These are phyloP conservation scores for Blennius ocellaris DNA, from an alignment of 2,113 vertebrate genomes.

Conservation along the genomic window DNA sequence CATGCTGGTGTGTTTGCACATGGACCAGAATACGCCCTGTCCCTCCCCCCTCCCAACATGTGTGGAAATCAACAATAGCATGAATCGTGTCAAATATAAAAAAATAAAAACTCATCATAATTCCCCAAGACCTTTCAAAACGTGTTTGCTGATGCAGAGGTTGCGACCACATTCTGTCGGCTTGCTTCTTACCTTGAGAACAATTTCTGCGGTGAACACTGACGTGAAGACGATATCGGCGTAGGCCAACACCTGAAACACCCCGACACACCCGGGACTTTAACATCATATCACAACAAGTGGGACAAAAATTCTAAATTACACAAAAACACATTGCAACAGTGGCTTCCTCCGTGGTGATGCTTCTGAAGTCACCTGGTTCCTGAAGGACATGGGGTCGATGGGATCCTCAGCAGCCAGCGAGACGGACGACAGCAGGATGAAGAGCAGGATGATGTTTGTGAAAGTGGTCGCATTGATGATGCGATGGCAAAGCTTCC, in stretches of 20 bases:
- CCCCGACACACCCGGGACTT: background rate
- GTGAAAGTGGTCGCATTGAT: constrained; percentile 96
- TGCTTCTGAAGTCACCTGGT: constrained; percentile 82
- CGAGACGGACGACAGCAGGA: constrained; percentile 92
- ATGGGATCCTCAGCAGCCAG: constrained; percentile 95
- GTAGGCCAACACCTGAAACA: constrained; percentile 86
- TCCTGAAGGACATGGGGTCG: constrained; percentile 89
- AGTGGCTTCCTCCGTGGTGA: background rate
- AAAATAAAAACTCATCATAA: no score
- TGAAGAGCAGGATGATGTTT: constrained; percentile 98
- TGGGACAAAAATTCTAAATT: no score
- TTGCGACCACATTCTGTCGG: no score
- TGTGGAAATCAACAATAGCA: no score
- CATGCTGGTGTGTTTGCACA: no score
- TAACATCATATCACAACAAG: no score
- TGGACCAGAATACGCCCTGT: no score
- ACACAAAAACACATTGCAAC: no score
- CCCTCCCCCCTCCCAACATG: no score
- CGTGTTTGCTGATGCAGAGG: no score
- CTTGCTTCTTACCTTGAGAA: constrained; percentile 87
- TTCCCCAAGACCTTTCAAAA: no score
- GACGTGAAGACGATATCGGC: constrained; percentile 93
- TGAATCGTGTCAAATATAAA: no score
- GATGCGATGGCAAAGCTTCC: constrained; percentile 91
- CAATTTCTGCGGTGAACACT: constrained; percentile 93